These are phyloP conservation scores for Sebastes itinus DNA, from an alignment of 2,797 vertebrate species.

Conservation along the genomic window DNA sequence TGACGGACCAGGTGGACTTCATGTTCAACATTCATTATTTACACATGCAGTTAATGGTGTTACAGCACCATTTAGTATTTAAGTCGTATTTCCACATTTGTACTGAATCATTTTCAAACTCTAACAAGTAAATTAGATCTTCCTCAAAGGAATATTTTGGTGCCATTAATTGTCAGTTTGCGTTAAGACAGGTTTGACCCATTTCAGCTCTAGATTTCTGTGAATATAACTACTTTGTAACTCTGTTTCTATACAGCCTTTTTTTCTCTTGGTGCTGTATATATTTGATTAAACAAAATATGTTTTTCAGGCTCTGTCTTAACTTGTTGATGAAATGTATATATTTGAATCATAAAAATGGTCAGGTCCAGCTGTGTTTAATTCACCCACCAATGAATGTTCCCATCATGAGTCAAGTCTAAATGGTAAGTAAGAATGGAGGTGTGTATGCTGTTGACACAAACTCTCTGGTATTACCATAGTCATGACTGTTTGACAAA, in stretches of 20 bases:
- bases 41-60: neutral
- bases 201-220: neutral
- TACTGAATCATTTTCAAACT: neutral
- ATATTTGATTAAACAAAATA: neutral
- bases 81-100: neutral
- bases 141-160: neutral
- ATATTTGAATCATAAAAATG: too few relatives aligned
- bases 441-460: too few relatives aligned
- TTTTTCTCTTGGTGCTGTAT: neutral
- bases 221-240: neutral
- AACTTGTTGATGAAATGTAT: neutral
- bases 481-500: too few relatives aligned
- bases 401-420: too few relatives aligned
- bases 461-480: too few relatives aligned
- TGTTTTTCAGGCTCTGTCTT: neutral
- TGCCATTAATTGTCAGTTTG: neutral
- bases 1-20: neutral
- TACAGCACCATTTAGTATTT: neutral
- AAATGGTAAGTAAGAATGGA: too few relatives aligned
- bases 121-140: neutral
- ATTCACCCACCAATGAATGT: too few relatives aligned
- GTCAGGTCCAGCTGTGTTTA: too few relatives aligned
- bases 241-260: neutral
- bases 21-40: neutral
- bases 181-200: neutral